These are phyloP conservation scores for Rana temporaria DNA, from an alignment of 2,113 vertebrate genomes.

Conservation along the genomic window DNA sequence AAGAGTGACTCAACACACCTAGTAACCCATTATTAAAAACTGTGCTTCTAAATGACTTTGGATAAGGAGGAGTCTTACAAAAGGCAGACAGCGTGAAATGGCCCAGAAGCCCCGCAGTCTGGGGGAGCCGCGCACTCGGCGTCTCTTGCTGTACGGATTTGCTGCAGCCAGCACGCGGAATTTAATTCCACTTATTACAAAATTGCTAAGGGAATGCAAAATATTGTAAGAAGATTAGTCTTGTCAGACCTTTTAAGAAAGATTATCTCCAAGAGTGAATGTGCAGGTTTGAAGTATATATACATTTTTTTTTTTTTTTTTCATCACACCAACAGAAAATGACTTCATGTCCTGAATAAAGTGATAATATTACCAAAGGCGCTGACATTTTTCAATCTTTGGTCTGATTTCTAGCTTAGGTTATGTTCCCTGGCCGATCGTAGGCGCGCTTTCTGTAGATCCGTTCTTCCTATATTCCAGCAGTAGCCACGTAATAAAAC, in stretches of 20 bases:
- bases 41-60: neutral
- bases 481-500: constrained; percentile 3
- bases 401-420: constrained; percentile 8
- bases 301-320: constrained; percentile 40
- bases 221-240: constrained; percentile 55
- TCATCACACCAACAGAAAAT: constrained; percentile 53
- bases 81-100: neutral
- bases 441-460: neutral
- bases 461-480: neutral
- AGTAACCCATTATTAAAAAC: neutral
- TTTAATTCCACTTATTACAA: constrained; percentile 56
- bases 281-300: constrained; percentile 49
- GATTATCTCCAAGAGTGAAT: constrained; percentile 45
- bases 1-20: neutral
- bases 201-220: constrained; percentile 56
- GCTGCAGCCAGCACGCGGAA: constrained; percentile 23
- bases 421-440: neutral
- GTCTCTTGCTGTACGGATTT: constrained; percentile 26
- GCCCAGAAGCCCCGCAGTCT: neutral
- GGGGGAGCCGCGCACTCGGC: neutral
- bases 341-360: constrained; percentile 51
- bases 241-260: constrained; percentile 57
- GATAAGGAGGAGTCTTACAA: neutral
- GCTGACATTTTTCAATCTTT: constrained; percentile 39
- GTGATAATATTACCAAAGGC: constrained; percentile 54